Percentiles rank a stretch among this genome's conserved stretches.
phyloP scores from a whole-genome alignment of 1,140 invertebrate genomes.

The Drosophila hydei region DNA sequence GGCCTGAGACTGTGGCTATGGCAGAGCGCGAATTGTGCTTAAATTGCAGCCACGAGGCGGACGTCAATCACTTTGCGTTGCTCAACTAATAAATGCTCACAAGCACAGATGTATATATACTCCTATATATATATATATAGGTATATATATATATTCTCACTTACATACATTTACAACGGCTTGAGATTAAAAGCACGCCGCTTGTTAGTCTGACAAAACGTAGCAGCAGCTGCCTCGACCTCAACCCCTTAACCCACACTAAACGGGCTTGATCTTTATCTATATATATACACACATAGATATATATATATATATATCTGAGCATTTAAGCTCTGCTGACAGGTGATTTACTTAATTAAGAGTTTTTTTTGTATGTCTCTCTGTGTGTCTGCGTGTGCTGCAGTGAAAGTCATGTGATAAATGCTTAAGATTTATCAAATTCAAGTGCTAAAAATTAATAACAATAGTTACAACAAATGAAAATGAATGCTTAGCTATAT shows the following conservation, averaged over 20 bases:
- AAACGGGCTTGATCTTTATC: conserved; percentile 44
- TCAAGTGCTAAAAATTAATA: conserved; percentile 11
- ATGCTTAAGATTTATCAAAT: conserved; percentile 7
- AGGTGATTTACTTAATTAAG: conserved; percentile 42
- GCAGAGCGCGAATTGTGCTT: conserved; percentile 73
- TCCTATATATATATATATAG: conserved; percentile 17
- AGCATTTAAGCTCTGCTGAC: conserved; percentile 23
- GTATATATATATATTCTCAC: conserved; percentile 5
- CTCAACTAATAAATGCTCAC: conserved; percentile 47
- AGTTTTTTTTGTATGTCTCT: neutral
- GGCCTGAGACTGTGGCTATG: conserved; percentile 5
- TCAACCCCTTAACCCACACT: conserved; percentile 51
- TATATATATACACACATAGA: neutral
- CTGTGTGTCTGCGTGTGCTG: no score
- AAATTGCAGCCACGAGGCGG: conserved; percentile 80
- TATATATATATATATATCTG: conserved; percentile 14
- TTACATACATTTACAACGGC: conserved; percentile 22
- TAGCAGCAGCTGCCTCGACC: conserved; percentile 46
- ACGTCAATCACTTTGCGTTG: conserved; percentile 78
- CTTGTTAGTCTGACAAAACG: conserved; percentile 51
- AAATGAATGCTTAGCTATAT: neutral
- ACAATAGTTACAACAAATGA: neutral
- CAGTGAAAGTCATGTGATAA: conserved; percentile 21
- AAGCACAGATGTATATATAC: conserved; percentile 10
- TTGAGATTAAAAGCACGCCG: conserved; percentile 69